Base-by-base conservation (phyloP, 2,113 vertebrate genomes). In the Engystomops pustulosus region DNA sequence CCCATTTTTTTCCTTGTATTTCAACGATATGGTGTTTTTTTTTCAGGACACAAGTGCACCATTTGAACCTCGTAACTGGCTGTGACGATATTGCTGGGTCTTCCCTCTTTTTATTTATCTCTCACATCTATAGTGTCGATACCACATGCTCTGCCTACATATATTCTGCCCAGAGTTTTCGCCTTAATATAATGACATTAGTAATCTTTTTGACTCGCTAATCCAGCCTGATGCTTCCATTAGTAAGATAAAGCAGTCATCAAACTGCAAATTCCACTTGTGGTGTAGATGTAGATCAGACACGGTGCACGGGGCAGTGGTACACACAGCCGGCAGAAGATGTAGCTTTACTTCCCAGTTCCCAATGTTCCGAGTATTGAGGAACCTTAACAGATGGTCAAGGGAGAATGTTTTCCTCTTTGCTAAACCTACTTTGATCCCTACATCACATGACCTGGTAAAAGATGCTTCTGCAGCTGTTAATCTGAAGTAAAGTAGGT, bases 221-320 rank as follows among this genome's bases (percentile, higher is more conserved):
- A 80, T 80, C 62, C 62, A 51, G 79, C 79, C 49, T 80, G 55
- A 79, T 80, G 62, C 30, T 49, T 49, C 44, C 79, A 80, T 80
- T 69, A 80, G 79, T 47, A 80, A 69, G 44, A 69, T 34, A 69
- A 30, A 49, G 60, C 47, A 30, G 44, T 69, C 32, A 69, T 51
- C 62, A 69, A 27, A 67, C 62, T 36, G 25, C 41, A 68, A 49
- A 68, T 49, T 67, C 38, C 27, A 30, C 58, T 68, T 25, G n/a
- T n/a, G 20, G 44, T n/a, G 34, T 47, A 62, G 17, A 30, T 44
- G 9, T 11, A 32, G 41, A 80, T 80, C 60, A 3, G 44, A 9
- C 18, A 23, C 51, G 1, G 23, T 44, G 10, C 47, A 12, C 27
- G 25, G 2, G 9, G 36, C 8, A 47, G 78, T 45, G 38, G 53